Evolutionary conservation across 2,113 vertebrate species (phyloP).

Genomic region (Anseranas semipalmata): DNA sequence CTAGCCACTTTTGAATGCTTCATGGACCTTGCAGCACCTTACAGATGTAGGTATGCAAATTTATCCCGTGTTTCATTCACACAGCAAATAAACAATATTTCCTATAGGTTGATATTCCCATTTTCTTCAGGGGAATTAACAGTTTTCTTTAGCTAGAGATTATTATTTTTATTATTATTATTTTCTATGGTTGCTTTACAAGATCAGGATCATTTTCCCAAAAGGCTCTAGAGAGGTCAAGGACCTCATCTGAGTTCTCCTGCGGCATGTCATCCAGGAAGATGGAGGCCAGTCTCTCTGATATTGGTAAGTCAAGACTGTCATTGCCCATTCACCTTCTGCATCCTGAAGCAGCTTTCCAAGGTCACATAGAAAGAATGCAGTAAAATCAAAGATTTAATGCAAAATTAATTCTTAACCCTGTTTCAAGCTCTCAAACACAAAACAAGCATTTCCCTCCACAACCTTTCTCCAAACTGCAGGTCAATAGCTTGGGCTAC

Average conservation of each 20-base stretch:
- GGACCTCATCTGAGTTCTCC: background rate
- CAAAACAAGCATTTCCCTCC: background rate
- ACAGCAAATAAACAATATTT: background rate
- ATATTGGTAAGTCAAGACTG: background rate
- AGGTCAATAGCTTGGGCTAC: background rate
- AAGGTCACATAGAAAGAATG: background rate
- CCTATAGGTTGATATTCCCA: background rate
- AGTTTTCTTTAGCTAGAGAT: background rate
- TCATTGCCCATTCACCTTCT: background rate
- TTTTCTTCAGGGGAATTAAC: background rate
- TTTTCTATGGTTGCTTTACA: background rate
- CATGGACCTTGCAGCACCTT: background rate
- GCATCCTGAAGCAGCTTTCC: background rate
- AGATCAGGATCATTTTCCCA: background rate
- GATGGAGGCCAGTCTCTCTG: background rate
- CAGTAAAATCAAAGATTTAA: background rate
- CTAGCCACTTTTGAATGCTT: background rate
- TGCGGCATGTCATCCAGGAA: rapidly evolving
- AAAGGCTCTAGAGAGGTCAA: background rate
- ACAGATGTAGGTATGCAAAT: background rate
- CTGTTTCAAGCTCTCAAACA: background rate
- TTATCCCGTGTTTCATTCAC: background rate
- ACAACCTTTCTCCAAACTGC: background rate
- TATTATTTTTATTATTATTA: background rate
- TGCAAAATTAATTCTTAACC: background rate